Percentiles rank a stretch among this genome's conserved stretches.
These are phyloP conservation scores for Limulus polyphemus DNA, from an alignment of 2,888 invertebrate genomes.

Conservation along the genomic window DNA sequence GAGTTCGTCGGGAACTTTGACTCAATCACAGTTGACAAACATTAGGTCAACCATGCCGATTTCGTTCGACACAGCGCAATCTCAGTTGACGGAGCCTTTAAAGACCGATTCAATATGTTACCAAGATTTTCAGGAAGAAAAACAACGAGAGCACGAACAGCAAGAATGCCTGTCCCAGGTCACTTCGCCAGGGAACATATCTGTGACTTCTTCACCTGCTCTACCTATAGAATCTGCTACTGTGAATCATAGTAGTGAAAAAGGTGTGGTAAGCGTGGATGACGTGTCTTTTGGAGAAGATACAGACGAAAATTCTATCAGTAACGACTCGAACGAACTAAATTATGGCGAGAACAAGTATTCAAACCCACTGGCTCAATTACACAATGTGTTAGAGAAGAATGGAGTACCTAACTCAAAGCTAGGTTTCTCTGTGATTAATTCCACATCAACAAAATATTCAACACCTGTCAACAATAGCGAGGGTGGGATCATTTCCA, in stretches of 20 bases:
- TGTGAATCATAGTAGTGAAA: neutral
- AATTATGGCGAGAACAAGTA: neutral
- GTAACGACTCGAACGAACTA: slow-evolving; percentile 2
- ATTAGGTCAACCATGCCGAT: too few relatives aligned
- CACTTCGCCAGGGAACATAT: slow-evolving; percentile 6
- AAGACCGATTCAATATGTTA: too few relatives aligned
- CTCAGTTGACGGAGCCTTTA: too few relatives aligned
- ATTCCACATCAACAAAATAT: neutral
- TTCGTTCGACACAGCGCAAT: too few relatives aligned
- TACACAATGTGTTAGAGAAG: slow-evolving; percentile 12
- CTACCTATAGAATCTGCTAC: neutral
- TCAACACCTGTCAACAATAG: neutral
- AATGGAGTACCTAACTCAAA: slow-evolving; percentile 7
- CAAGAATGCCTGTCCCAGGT: neutral
- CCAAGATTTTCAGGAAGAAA: too few relatives aligned
- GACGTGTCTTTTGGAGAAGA: neutral
- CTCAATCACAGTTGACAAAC: too few relatives aligned
- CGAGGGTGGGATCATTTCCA: neutral
- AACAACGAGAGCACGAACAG: too few relatives aligned
- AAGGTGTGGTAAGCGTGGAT: neutral
- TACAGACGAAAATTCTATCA: slow-evolving; percentile 6
- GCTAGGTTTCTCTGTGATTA: neutral
- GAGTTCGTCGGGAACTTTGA: too few relatives aligned
- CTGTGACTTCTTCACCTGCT: slow-evolving; percentile 5
- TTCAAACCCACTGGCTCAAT: slow-evolving; percentile 7